Conservation (phyloP, 1,140 invertebrate species). For the Philaenus spumarius region DNA sequence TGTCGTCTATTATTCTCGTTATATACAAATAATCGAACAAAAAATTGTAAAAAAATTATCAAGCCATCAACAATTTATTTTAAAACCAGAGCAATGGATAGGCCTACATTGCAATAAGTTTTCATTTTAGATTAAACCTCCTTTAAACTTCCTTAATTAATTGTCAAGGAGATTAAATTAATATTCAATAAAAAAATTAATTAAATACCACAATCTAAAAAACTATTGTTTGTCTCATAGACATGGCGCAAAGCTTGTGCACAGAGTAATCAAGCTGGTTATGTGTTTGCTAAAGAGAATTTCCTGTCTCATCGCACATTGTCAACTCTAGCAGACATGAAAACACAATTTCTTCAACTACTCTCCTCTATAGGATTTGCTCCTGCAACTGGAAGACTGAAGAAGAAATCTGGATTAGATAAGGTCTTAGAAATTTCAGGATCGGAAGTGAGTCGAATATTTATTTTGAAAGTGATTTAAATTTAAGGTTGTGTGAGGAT, state of each 20-base stretch:
- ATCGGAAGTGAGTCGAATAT: constrained; percentile 48
- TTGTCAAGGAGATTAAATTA: no score
- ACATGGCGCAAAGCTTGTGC: constrained; percentile 61
- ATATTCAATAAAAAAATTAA: no score
- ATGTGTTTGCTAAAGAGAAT: constrained; percentile 63
- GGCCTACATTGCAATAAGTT: constrained; percentile 9
- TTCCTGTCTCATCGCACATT: constrained; percentile 67
- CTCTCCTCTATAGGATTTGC: constrained; percentile 75
- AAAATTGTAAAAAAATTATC: no score
- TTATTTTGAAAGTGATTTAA: no score
- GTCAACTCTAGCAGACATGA: constrained; percentile 67
- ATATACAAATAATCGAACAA: no score
- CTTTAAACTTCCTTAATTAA: no score
- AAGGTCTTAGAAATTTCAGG: constrained; percentile 61
- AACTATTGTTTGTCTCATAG: constrained; percentile 40
- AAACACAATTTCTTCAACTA: constrained; percentile 75
- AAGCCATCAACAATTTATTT: no score
- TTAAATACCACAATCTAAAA: no score
- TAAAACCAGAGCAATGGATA: no score
- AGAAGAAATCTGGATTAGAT: constrained; percentile 50
- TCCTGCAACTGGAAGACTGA: constrained; percentile 48
- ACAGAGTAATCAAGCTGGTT: constrained; percentile 50
- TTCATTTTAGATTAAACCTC: no score
- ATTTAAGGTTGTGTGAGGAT: no score
- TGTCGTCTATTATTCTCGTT: no score